phyloP scores from a whole-genome alignment of 2,888 invertebrate genomes.

The Xestia sexstrigata region DNA sequence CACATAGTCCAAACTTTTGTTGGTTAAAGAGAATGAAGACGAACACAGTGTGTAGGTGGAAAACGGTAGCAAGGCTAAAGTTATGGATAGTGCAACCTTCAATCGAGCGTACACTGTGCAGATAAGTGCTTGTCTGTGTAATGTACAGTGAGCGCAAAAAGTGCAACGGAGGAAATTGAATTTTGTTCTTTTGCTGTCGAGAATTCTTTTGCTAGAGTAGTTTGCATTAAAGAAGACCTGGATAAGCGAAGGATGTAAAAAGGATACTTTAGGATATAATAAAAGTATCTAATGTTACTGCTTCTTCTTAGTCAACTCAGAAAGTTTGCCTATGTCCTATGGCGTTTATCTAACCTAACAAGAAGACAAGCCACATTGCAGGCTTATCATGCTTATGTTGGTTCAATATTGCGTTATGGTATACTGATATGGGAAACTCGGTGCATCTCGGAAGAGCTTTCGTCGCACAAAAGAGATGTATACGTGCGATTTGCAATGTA shows the following conservation, averaged over 20 bases:
- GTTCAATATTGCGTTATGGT: too few species aligned
- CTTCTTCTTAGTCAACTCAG: too few species aligned
- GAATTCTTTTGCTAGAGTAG: constrained; percentile 41
- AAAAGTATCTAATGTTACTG: not conserved
- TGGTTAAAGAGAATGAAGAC: not conserved
- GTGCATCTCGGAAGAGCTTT: too few species aligned
- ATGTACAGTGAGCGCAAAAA: constrained; percentile 73
- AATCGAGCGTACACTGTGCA: constrained; percentile 82
- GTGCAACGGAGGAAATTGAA: constrained; percentile 57
- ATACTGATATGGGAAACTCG: too few species aligned
- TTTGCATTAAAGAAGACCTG: constrained; percentile 48
- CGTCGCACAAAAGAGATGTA: too few species aligned
- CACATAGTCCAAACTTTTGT: constrained; percentile 23
- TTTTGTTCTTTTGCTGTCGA: constrained; percentile 54
- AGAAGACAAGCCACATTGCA: too few species aligned
- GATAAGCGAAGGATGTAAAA: constrained; percentile 26
- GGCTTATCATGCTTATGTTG: too few species aligned
- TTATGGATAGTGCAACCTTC: constrained; percentile 79
- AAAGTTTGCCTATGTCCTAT: too few species aligned
- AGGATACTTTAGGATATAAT: not conserved
- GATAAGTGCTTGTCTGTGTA: constrained; percentile 75
- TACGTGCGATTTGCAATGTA: too few species aligned
- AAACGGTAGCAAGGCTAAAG: constrained; percentile 75
- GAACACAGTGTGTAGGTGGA: constrained; percentile 67
- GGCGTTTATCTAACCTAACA: too few species aligned